phyloP scores from a whole-genome alignment of 2,888 invertebrate genomes.

The Drosophila phalerata region DNA sequence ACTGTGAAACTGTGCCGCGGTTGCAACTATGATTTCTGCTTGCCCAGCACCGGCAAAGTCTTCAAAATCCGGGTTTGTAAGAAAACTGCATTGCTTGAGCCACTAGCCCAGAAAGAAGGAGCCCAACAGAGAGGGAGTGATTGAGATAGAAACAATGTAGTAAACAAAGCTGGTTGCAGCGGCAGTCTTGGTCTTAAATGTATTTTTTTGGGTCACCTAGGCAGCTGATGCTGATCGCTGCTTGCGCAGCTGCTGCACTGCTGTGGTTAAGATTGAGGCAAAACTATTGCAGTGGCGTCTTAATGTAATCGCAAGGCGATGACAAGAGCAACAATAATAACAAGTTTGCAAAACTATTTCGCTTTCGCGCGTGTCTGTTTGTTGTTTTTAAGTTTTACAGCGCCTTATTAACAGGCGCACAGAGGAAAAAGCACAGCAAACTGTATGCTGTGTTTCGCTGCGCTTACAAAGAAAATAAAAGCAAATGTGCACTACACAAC shows the following conservation, averaged over 20 bases:
- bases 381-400: slow-evolving; percentile 84
- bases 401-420: slow-evolving; percentile 81
- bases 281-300: slow-evolving; percentile 45
- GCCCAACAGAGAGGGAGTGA: slow-evolving; percentile 19
- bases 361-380: slow-evolving; percentile 68
- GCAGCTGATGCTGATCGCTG: slow-evolving; percentile 38
- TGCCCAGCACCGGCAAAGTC: slow-evolving; percentile 82
- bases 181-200: slow-evolving; percentile 56
- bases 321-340: slow-evolving; percentile 21
- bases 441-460: slow-evolving; percentile 50
- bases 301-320: slow-evolving; percentile 35
- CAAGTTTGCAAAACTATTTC: slow-evolving; percentile 47
- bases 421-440: slow-evolving; percentile 58
- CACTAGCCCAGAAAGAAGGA: slow-evolving; percentile 19
- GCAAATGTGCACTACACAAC: slow-evolving; percentile 44
- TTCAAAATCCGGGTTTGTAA: slow-evolving; percentile 84
- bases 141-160: slow-evolving; percentile 15
- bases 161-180: slow-evolving; percentile 30
- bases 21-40: slow-evolving; percentile 75
- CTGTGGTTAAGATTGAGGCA: slow-evolving; percentile 23
- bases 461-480: slow-evolving; percentile 68
- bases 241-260: slow-evolving; percentile 7
- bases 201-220: slow-evolving; percentile 70
- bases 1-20: slow-evolving; percentile 57
- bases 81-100: slow-evolving; percentile 63